A percentile compares a stretch with the other conserved stretches of the same genome.
Evolutionary conservation across 2,113 vertebrate genomes (phyloP).

Genomic region (Aptenodytes patagonicus): DNA sequence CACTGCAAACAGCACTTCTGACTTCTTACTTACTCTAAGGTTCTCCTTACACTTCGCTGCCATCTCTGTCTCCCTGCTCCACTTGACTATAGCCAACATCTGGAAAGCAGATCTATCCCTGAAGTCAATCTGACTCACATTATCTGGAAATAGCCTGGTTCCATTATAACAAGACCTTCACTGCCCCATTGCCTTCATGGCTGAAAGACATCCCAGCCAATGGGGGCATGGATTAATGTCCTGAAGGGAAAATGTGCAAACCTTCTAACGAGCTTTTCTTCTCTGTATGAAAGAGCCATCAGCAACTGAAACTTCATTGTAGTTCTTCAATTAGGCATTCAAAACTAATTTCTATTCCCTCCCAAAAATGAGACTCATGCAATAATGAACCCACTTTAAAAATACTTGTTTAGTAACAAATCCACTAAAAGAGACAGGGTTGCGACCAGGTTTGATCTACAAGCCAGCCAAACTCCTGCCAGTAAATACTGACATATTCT

Average conservation of each 20-base stretch:
- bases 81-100: slow-evolving; percentile 51
- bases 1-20: background rate
- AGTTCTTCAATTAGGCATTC: background rate
- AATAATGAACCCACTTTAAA: background rate
- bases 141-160: slow-evolving; percentile 65
- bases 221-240: slow-evolving; percentile 46
- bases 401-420: background rate
- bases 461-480: background rate
- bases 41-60: background rate
- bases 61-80: slow-evolving; percentile 24
- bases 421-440: background rate
- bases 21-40: background rate
- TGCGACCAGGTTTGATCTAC: background rate
- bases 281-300: background rate
- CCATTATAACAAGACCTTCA: slow-evolving; percentile 65
- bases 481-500: background rate
- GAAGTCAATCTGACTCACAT: slow-evolving; percentile 61
- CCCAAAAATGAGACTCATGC: background rate
- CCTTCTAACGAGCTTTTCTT: background rate
- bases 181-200: slow-evolving; percentile 55
- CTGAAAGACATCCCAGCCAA: slow-evolving; percentile 53
- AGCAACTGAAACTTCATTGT: background rate
- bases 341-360: background rate
- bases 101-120: slow-evolving; percentile 62
- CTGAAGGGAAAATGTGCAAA: slow-evolving; percentile 54